phyloP scores from a whole-genome alignment of 2,888 invertebrate species.

The Lathronympha strigana region DNA sequence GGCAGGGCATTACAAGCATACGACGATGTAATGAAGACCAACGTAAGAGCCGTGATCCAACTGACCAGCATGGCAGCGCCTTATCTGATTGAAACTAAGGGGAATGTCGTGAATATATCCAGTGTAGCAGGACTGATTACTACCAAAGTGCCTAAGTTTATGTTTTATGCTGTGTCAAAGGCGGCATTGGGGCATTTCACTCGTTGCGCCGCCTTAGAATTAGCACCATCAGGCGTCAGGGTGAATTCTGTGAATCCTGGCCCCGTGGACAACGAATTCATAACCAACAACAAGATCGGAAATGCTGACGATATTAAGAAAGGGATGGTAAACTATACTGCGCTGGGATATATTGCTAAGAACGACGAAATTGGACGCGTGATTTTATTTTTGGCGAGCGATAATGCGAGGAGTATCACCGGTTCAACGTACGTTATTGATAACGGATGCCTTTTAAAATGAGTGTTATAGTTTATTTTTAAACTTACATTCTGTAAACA shows the following conservation, averaged over 20 bases:
- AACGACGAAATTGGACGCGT: background rate
- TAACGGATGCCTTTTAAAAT: background rate
- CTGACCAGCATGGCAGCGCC: constrained; percentile 54
- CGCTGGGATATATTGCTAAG: background rate
- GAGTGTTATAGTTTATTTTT: background rate
- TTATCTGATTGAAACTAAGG: constrained; percentile 53
- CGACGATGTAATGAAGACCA: constrained; percentile 54
- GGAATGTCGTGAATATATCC: constrained; percentile 62
- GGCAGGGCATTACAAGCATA: constrained; percentile 51
- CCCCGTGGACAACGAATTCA: constrained; percentile 25
- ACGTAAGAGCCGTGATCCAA: constrained; percentile 53
- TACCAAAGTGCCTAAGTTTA: constrained; percentile 31
- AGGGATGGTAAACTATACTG: background rate
- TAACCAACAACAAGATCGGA: constrained; percentile 10
- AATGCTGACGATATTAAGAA: background rate
- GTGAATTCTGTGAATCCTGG: constrained; percentile 88
- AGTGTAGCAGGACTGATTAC: constrained; percentile 48
- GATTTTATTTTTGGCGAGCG: background rate
- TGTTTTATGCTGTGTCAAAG: constrained; percentile 87
- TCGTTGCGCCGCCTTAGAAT: constrained; percentile 86
- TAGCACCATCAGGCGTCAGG: constrained; percentile 82
- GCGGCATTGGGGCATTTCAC: constrained; percentile 90
- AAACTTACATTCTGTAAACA: background rate
- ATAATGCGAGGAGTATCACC: background rate
- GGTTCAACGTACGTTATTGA: background rate